A percentile compares a stretch with the other conserved stretches of the same genome.
These are phyloP conservation scores for Parus major DNA, from an alignment of 2,113 vertebrate species.

Conservation along the genomic window DNA sequence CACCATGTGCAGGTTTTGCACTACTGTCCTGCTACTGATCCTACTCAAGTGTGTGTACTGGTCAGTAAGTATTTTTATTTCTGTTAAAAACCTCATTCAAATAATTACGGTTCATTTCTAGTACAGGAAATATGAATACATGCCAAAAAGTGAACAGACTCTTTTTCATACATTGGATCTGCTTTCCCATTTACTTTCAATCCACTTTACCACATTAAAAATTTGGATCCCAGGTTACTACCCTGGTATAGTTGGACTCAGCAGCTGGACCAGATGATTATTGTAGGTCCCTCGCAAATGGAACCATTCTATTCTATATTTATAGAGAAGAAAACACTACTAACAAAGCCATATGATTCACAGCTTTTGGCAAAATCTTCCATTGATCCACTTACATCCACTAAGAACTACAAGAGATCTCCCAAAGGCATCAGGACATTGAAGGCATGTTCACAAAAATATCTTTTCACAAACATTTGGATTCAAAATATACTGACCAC, in stretches of 20 bases:
- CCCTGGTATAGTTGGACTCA: not conserved
- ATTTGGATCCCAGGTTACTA: not conserved
- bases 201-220: not conserved
- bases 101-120: not conserved
- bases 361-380: not conserved
- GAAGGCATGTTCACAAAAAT: not conserved
- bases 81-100: not conserved
- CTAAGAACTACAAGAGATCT: not conserved
- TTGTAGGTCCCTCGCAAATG: not conserved
- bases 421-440: not conserved
- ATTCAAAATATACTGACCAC: not conserved
- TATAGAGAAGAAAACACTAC: not conserved
- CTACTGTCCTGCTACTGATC: not conserved
- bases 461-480: constrained; percentile 24
- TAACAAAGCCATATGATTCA: not conserved
- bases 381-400: not conserved
- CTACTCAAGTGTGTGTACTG: not conserved
- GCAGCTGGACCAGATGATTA: not conserved
- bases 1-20: not conserved
- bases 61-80: not conserved
- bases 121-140: not conserved
- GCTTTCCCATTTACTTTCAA: not conserved
- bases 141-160: not conserved
- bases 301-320: not conserved
- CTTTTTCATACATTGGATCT: not conserved